Evolutionary conservation across 1,140 invertebrate genomes (phyloP).

Genomic region (Drosophila subpulchrella): DNA sequence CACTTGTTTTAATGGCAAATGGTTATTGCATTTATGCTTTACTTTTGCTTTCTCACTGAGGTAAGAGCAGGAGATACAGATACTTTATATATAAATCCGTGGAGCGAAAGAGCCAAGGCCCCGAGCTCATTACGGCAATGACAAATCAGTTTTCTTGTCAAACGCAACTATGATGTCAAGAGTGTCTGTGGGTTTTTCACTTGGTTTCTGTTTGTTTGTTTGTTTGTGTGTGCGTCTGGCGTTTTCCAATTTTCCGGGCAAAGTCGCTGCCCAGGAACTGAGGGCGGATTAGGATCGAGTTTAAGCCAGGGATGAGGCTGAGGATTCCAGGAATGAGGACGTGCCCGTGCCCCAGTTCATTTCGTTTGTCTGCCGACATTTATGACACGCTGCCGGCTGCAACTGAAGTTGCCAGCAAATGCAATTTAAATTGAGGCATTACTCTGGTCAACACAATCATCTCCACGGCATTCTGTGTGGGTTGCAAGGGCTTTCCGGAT

Average conservation of each 20-base stretch:
- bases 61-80: conserved; percentile 5
- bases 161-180: conserved; percentile 68
- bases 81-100: background rate
- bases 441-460: conserved; percentile 47
- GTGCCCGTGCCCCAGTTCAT: conserved; percentile 47
- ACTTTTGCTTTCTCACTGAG: conserved; percentile 69
- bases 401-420: conserved; percentile 46
- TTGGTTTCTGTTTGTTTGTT: background rate
- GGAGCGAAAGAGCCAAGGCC: conserved; percentile 46
- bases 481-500: background rate
- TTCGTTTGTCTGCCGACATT: conserved; percentile 49
- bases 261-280: conserved; percentile 27
- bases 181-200: conserved; percentile 40
- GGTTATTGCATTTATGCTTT: conserved; percentile 71
- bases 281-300: conserved; percentile 40
- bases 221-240: conserved; percentile 42
- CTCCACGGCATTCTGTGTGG: background rate
- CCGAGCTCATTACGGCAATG: conserved; percentile 72
- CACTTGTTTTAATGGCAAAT: conserved; percentile 70
- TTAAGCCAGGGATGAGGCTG: conserved; percentile 11
- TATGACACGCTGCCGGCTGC: conserved; percentile 49
- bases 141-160: conserved; percentile 82
- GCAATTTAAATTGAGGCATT: conserved; percentile 54
- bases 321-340: conserved; percentile 27
- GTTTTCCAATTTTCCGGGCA: conserved; percentile 72